Conservation (phyloP, 2,113 vertebrate species). For the Nannobrachium achirus region DNA sequence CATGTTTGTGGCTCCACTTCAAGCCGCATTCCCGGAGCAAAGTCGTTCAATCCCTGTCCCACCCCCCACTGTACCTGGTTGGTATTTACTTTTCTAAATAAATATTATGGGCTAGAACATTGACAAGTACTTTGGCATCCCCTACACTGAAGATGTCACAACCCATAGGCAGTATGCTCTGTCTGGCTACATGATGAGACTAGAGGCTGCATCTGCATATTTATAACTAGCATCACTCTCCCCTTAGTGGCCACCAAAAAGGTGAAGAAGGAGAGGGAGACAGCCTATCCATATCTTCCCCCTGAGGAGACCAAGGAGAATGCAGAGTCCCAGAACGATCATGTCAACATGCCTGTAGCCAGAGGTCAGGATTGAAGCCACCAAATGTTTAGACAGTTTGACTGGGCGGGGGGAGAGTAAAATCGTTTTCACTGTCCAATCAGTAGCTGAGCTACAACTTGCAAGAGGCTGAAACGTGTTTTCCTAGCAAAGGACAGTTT, state of each 20-base stretch:
- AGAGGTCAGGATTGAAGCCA: constrained; percentile 40
- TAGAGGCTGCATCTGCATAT: not conserved
- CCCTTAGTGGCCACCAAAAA: constrained; percentile 32
- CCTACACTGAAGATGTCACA: too few relatives aligned
- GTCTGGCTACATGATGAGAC: too few relatives aligned
- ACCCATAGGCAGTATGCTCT: too few relatives aligned
- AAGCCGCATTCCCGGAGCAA: not conserved
- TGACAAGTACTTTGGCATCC: not conserved
- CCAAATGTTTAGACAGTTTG: too few relatives aligned
- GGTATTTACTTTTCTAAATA: constrained; percentile 20
- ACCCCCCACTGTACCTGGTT: constrained; percentile 46
- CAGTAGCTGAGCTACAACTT: not conserved
- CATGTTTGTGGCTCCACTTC: constrained; percentile 48
- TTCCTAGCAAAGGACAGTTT: not conserved
- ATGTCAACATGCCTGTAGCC: constrained; percentile 20
- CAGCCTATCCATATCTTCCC: constrained; percentile 38
- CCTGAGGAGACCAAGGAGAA: constrained; percentile 61
- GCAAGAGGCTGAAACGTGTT: too few relatives aligned
- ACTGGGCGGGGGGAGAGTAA: not conserved
- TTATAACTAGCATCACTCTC: not conserved
- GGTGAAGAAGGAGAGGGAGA: constrained; percentile 42
- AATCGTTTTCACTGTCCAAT: not conserved
- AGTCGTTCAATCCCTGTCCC: constrained; percentile 21
- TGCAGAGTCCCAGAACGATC: constrained; percentile 51
- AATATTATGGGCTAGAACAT: too few relatives aligned